phyloP scores from a whole-genome alignment of 1,140 invertebrate genomes.

The Halictus rubicundus region DNA sequence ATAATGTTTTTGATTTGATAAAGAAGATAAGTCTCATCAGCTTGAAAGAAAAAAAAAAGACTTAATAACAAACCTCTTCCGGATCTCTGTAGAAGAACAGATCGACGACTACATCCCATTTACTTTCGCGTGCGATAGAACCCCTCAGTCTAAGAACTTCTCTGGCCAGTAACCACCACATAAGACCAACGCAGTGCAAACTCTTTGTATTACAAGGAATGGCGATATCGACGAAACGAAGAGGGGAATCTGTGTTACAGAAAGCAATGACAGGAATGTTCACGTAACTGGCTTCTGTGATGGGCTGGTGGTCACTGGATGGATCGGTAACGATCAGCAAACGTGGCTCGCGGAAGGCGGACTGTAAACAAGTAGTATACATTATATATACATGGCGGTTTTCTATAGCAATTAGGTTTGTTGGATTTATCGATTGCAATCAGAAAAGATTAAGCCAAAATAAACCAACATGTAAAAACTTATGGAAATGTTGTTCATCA shows the following conservation, averaged over 20 bases:
- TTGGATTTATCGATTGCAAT: conserved; percentile 8
- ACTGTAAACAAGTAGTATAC: conserved; percentile 81
- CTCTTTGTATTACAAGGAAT: conserved; percentile 99
- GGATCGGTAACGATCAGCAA: conserved; percentile 98
- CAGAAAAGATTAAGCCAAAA: conserved; percentile 70
- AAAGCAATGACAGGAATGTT: conserved; percentile 99
- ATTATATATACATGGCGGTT: conserved; percentile 14
- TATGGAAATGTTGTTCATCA: conserved; percentile 62
- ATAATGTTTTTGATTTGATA: not conserved
- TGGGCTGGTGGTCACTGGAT: conserved; percentile 97
- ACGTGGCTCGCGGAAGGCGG: conserved; percentile 98
- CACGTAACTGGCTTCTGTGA: conserved; percentile 99
- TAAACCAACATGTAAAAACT: conserved; percentile 58
- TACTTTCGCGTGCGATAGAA: conserved; percentile 92
- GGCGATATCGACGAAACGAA: conserved; percentile 98
- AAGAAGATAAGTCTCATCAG: conserved; percentile 58
- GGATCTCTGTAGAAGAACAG: conserved; percentile 99
- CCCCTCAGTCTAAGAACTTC: conserved; percentile 98
- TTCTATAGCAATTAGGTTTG: not conserved
- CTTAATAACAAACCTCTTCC: conserved; percentile 87
- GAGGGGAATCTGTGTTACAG: conserved; percentile 97
- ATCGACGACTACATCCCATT: conserved; percentile 98
- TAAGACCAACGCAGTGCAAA: conserved; percentile 97
- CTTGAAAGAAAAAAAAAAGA: not conserved
- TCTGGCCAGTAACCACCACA: conserved; percentile 99